Conservation (phyloP, 2,113 vertebrate genomes). For the Willisornis vidua region DNA sequence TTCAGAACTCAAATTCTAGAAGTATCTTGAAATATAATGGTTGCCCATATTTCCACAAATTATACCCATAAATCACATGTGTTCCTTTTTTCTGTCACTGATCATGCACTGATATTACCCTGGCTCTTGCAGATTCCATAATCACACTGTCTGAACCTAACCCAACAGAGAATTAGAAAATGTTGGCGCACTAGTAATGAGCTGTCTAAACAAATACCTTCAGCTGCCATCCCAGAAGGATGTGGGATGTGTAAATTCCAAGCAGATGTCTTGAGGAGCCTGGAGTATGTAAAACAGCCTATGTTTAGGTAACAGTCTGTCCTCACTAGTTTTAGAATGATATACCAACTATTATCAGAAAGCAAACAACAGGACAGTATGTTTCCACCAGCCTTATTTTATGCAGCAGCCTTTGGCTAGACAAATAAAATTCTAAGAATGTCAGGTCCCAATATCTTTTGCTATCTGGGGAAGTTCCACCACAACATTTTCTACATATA, state of each 20-base stretch:
- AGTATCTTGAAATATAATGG: background rate
- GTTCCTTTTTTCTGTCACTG: background rate
- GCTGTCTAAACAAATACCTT: constrained; percentile 16
- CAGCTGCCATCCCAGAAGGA: background rate
- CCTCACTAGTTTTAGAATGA: background rate
- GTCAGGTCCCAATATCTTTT: background rate
- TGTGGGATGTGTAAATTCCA: constrained; percentile 5
- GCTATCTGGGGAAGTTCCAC: background rate
- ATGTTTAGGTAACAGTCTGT: background rate
- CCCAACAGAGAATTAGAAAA: background rate
- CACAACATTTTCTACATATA: background rate
- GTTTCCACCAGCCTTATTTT: background rate
- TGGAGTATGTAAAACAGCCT: background rate
- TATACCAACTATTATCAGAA: background rate
- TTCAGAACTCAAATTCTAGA: background rate
- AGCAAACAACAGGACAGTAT: background rate
- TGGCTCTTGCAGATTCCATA: background rate
- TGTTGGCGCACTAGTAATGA: background rate
- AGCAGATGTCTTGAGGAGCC: background rate
- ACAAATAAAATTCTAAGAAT: background rate
- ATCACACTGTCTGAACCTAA: background rate
- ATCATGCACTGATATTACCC: background rate
- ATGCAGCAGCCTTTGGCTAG: background rate
- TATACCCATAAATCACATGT: background rate
- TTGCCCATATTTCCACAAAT: background rate